Conservation (phyloP, 2,113 vertebrate genomes). For the Megaleporinus macrocephalus region DNA sequence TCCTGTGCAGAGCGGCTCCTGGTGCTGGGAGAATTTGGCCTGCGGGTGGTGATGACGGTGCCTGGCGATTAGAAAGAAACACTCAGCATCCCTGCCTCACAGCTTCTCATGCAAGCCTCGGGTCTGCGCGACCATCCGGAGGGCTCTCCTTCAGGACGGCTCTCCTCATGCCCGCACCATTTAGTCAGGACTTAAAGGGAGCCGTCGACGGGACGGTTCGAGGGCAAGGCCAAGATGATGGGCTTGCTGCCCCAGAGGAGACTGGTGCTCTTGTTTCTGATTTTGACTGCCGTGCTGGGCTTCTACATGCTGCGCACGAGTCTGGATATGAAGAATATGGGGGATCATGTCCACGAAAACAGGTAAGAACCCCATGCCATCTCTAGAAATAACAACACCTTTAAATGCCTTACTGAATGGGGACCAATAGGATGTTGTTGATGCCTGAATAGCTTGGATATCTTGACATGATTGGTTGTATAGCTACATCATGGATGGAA, state of each 20-base stretch:
- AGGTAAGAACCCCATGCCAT: neutral
- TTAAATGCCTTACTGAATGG: too few relatives aligned
- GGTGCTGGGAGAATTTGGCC: slow-evolving; percentile 27
- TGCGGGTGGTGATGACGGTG: slow-evolving; percentile 15
- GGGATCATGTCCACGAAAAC: neutral
- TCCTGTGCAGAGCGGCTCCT: slow-evolving; percentile 12
- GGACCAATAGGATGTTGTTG: too few relatives aligned
- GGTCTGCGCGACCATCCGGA: neutral
- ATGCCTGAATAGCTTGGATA: too few relatives aligned
- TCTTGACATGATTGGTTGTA: too few relatives aligned
- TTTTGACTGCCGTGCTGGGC: slow-evolving; percentile 41
- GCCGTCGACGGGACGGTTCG: neutral
- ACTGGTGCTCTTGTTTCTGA: slow-evolving; percentile 47
- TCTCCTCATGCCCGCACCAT: slow-evolving; percentile 42
- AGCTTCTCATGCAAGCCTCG: neutral
- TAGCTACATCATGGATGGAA: too few relatives aligned
- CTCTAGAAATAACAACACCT: too few relatives aligned
- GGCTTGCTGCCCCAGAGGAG: slow-evolving; percentile 37
- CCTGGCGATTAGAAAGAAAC: slow-evolving; percentile 16
- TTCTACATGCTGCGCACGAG: slow-evolving; percentile 60
- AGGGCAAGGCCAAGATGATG: slow-evolving; percentile 1
- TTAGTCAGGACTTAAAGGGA: neutral
- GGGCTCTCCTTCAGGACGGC: too few relatives aligned
- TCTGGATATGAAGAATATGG: slow-evolving; percentile 33
- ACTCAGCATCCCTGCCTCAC: neutral